Conservation (phyloP, 2,888 invertebrate genomes). For the Diarsia brunnea region DNA sequence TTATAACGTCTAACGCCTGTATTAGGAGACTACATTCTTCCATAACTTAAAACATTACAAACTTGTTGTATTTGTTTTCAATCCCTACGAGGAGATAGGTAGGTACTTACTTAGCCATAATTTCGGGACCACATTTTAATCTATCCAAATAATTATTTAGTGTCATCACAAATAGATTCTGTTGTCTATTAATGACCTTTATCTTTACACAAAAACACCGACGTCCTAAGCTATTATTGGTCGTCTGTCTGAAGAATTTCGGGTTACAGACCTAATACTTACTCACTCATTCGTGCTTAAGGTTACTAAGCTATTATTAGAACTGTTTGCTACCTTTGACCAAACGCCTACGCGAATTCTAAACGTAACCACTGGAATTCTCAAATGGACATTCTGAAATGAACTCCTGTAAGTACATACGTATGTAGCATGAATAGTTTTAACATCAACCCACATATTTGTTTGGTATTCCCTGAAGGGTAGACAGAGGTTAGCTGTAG, state of each 20-base stretch:
- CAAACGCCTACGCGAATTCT: slow-evolving; percentile 11
- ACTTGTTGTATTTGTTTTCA: neutral
- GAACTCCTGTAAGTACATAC: neutral
- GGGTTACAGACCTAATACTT: neutral
- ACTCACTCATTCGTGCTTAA: neutral
- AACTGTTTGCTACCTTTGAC: slow-evolving; percentile 21
- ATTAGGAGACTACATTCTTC: no score
- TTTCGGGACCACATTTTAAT: neutral
- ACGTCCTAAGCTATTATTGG: neutral
- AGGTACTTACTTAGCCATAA: neutral
- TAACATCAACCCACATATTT: neutral
- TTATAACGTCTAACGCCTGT: no score
- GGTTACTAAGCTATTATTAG: slow-evolving; percentile 7
- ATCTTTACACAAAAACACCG: neutral
- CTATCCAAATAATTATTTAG: neutral
- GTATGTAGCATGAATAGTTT: neutral
- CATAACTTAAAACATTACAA: no score
- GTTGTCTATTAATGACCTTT: neutral
- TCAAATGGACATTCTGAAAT: slow-evolving; percentile 4
- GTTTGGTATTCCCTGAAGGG: neutral
- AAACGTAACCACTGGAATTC: slow-evolving; percentile 19
- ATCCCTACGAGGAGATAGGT: no score
- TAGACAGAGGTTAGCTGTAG: neutral
- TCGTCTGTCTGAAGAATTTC: neutral
- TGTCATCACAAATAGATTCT: neutral